Conservation (phyloP, 2,888 invertebrate species). For the Fabriciana adippe region DNA sequence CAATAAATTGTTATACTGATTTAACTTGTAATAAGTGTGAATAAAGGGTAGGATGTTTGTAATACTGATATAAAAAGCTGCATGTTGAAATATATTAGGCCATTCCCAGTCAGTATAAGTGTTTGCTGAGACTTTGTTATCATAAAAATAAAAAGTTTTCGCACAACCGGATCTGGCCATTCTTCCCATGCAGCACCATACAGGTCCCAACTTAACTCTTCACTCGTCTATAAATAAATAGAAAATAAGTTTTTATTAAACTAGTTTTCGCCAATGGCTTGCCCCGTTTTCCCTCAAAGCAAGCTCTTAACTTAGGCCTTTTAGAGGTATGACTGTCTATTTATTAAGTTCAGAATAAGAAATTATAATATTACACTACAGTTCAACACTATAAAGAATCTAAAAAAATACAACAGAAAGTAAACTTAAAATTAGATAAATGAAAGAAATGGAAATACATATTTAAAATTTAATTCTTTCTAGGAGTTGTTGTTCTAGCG, state of each 20-base stretch:
- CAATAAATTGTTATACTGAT: not conserved
- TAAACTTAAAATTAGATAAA: too few species aligned
- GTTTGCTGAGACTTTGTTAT: slow-evolving; percentile 58
- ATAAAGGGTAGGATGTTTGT: slow-evolving; percentile 67
- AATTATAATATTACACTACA: too few species aligned
- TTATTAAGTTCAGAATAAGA: too few species aligned
- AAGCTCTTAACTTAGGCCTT: too few species aligned
- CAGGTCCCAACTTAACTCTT: slow-evolving; percentile 54
- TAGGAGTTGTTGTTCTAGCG: too few species aligned
- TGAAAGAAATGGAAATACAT: too few species aligned
- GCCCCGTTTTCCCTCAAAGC: too few species aligned
- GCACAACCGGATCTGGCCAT: slow-evolving; percentile 51
- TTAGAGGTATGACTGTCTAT: too few species aligned
- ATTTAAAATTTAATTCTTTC: too few species aligned
- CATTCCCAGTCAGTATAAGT: slow-evolving; percentile 57
- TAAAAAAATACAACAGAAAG: too few species aligned
- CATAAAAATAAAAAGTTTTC: slow-evolving; percentile 56
- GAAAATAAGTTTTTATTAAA: slow-evolving; percentile 1
- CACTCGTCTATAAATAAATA: slow-evolving; percentile 51
- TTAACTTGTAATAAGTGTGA: slow-evolving; percentile 58
- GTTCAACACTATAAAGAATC: too few species aligned
- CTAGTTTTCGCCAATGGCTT: slow-evolving; percentile 4
- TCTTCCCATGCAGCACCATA: slow-evolving; percentile 57
- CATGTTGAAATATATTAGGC: slow-evolving; percentile 62
- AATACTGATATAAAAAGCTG: slow-evolving; percentile 64